A percentile compares a stretch with the other conserved stretches of the same genome.
Conservation (phyloP, 2,888 invertebrate genomes). For the Ophraella communa region DNA sequence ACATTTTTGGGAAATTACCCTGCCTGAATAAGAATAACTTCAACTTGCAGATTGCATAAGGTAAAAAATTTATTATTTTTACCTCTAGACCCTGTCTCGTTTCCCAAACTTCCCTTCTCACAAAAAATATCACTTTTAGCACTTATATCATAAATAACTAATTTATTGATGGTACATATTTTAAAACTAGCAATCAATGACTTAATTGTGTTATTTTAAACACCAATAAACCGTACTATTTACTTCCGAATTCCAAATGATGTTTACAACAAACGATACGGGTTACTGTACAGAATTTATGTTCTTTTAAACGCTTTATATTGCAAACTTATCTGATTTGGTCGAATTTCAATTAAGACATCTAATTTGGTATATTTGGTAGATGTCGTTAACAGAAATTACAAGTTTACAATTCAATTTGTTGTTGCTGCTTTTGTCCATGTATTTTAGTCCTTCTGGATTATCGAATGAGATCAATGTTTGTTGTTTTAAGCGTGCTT, state of each 20-base stretch:
- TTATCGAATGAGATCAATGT: slow-evolving; percentile 32
- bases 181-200: too few relatives aligned
- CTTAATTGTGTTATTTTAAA: neutral
- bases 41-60: too few relatives aligned
- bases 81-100: too few relatives aligned
- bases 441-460: slow-evolving; percentile 22
- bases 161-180: too few relatives aligned
- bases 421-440: slow-evolving; percentile 14
- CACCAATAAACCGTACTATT: slow-evolving; percentile 3
- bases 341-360: slow-evolving; percentile 35
- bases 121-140: too few relatives aligned
- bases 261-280: slow-evolving; percentile 32
- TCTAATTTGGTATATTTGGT: slow-evolving; percentile 31
- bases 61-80: too few relatives aligned
- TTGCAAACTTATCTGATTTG: slow-evolving; percentile 35
- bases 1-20: too few relatives aligned
- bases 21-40: too few relatives aligned
- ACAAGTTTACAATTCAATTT: slow-evolving; percentile 15
- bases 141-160: too few relatives aligned
- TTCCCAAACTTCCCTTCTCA: too few relatives aligned
- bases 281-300: slow-evolving; percentile 29
- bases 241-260: slow-evolving; percentile 29
- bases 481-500: too few relatives aligned
- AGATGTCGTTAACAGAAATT: slow-evolving; percentile 22
- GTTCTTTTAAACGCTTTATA: slow-evolving; percentile 35